Conservation (phyloP, 2,797 vertebrate species). For the Rhinatrema bivittatum region DNA sequence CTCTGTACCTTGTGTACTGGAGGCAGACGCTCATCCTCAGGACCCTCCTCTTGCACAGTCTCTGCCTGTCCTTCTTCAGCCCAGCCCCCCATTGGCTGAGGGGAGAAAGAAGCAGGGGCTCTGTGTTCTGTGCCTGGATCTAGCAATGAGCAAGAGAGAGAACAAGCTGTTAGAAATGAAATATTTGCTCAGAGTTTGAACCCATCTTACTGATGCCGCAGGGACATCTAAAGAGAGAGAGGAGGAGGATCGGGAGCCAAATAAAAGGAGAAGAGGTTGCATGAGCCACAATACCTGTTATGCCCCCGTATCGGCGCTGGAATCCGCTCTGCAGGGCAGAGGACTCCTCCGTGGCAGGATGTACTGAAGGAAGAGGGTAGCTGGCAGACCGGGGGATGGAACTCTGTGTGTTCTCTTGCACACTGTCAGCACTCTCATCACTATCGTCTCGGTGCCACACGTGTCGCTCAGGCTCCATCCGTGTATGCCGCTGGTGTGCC, state of each 20-base stretch:
- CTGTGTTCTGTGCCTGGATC: constrained; percentile 63
- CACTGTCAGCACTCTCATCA: constrained; percentile 87
- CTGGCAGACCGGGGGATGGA: constrained; percentile 65
- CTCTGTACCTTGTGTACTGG: constrained; percentile 82
- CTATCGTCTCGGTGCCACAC: constrained; percentile 94
- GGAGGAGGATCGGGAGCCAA: background rate
- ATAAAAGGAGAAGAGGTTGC: background rate
- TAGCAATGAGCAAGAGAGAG: constrained; percentile 13
- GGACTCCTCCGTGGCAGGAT: constrained; percentile 58
- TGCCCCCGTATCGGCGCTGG: constrained; percentile 64
- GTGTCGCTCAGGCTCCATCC: constrained; percentile 79
- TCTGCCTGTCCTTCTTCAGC: constrained; percentile 78
- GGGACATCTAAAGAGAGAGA: too few relatives aligned
- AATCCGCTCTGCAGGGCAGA: constrained; percentile 58
- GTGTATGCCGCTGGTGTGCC: constrained; percentile 85
- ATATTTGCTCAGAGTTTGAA: too few relatives aligned
- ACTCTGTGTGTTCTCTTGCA: constrained; percentile 59
- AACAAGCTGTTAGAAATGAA: too few relatives aligned
- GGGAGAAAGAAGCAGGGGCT: constrained; percentile 66
- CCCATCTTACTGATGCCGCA: too few relatives aligned
- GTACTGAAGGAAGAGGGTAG: constrained; percentile 61
- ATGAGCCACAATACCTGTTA: background rate
- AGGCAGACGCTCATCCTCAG: constrained; percentile 87
- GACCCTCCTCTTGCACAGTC: constrained; percentile 84
- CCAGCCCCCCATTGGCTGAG: constrained; percentile 90